Evolutionary conservation across 2,797 vertebrate species (phyloP).

Genomic region (Anguilla obscura): DNA sequence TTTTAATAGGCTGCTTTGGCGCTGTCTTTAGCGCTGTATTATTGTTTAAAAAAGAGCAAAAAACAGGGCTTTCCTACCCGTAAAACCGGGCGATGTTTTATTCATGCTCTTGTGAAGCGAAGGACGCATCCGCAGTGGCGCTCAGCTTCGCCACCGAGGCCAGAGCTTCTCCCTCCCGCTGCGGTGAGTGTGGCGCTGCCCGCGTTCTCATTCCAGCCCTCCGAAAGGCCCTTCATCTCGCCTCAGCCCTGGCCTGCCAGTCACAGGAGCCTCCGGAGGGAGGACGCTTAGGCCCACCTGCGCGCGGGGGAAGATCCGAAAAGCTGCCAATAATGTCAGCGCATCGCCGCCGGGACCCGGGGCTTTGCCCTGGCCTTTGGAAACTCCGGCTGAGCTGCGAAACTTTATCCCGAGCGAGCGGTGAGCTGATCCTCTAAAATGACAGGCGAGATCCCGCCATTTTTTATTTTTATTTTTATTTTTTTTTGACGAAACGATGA

Average conservation of each 20-base stretch:
- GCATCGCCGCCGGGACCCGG: neutral
- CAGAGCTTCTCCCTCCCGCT: neutral
- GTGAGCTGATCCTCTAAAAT: neutral
- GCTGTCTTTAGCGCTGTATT: neutral
- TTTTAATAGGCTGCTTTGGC: neutral
- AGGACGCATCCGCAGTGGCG: neutral
- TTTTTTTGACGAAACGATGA: neutral
- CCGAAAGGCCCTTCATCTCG: neutral
- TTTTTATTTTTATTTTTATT: neutral
- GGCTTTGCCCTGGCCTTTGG: conserved; percentile 5
- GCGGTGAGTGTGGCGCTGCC: neutral
- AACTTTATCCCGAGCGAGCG: neutral
- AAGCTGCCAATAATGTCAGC: conserved; percentile 30
- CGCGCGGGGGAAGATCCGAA: conserved; percentile 21
- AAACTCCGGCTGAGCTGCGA: neutral
- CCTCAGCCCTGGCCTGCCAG: neutral
- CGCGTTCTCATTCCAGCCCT: neutral
- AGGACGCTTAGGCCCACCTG: neutral
- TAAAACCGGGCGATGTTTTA: neutral
- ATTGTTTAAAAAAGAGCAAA: neutral
- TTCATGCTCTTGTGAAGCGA: neutral
- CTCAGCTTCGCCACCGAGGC: neutral
- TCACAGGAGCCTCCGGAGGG: neutral
- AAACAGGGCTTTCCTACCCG: neutral
- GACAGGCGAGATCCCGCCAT: neutral